Base-by-base conservation (phyloP, 2,113 vertebrate species). In the Malurus cyaneus region DNA sequence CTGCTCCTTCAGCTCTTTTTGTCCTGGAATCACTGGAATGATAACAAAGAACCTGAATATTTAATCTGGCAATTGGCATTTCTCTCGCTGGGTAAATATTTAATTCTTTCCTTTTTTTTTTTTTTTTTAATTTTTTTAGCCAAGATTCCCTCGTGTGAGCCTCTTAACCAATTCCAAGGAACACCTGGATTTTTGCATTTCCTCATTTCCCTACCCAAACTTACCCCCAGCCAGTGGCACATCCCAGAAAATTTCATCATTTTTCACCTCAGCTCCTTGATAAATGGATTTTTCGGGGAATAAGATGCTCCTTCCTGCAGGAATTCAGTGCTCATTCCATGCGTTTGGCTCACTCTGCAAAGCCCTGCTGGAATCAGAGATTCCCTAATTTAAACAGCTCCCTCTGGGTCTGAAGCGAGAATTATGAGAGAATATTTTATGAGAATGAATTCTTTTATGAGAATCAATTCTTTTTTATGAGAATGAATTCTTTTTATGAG, bases 181-280 rank as follows among this genome's bases (percentile, higher is more conserved):
- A 12, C 86, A 91, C 89, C 89, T 83, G 93, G 1, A 52, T 59
- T 86, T 95, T 92, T 76, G 70, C 94, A 85, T 93, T 84, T 78
- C 46, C 89, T 88, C 31, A 92, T 96, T 97, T 96, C 89, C 95
- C 87, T 96, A 56, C 69, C 69, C 94, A 96, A 94, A 94, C 60
- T 39, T 39, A 9, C 21, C 64, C 73, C 56, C 76, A 34, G 34
- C 14, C 49, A 53, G 61, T 31, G 25, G 32, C 72, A 57, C 5
- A 53, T 12, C 23, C 66, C 2, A 36, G 36, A 32, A 41, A 88
- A 34, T 11, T 70, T 46, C 9, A 1, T 52, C 86, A 34, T 26
- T 24, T 50, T 21, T 25, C 83, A 20, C 61, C 61, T n/a, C 86
- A 72, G 18, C 9, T 80, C 8, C 18, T 21, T 21, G 18, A 12